phyloP scores from a whole-genome alignment of 92 coral and sea anemone species.

The Galaxea fascicularis region DNA sequence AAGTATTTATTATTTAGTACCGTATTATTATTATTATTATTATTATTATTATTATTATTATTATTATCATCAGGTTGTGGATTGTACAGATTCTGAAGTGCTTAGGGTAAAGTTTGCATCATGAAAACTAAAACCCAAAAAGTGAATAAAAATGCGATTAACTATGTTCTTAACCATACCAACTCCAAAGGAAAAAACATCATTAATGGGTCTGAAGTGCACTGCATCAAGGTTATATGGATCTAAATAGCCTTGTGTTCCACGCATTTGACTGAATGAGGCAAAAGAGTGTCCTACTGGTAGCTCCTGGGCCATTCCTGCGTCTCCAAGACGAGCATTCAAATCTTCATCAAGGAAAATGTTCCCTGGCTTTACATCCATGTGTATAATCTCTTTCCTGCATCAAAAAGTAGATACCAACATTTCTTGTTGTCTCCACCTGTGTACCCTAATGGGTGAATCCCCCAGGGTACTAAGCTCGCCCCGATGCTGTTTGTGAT shows the following conservation, averaged over 20 bases:
- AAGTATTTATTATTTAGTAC: too few relatives aligned
- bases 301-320: constrained; percentile 48
- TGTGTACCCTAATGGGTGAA: too few relatives aligned
- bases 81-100: too few relatives aligned
- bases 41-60: too few relatives aligned
- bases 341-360: constrained; percentile 33
- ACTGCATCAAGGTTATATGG: not conserved
- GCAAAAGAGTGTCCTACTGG: constrained; percentile 17
- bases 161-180: constrained; percentile 6
- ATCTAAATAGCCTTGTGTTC: constrained; percentile 42
- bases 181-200: constrained; percentile 47
- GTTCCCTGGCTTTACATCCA: constrained; percentile 55
- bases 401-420: too few relatives aligned
- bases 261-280: constrained; percentile 35
- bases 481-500: too few relatives aligned
- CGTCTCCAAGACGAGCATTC: constrained; percentile 48
- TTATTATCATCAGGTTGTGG: too few relatives aligned
- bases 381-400: constrained; percentile 47
- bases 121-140: not conserved
- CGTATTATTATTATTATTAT: too few relatives aligned
- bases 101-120: too few relatives aligned
- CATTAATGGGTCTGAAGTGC: constrained; percentile 25
- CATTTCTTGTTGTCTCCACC: too few relatives aligned
- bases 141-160: not conserved
- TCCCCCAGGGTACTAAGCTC: too few relatives aligned